Percentiles rank a stretch among this genome's conserved stretches.
Conservation (phyloP, 1,140 invertebrate species). For the Atta texana region DNA sequence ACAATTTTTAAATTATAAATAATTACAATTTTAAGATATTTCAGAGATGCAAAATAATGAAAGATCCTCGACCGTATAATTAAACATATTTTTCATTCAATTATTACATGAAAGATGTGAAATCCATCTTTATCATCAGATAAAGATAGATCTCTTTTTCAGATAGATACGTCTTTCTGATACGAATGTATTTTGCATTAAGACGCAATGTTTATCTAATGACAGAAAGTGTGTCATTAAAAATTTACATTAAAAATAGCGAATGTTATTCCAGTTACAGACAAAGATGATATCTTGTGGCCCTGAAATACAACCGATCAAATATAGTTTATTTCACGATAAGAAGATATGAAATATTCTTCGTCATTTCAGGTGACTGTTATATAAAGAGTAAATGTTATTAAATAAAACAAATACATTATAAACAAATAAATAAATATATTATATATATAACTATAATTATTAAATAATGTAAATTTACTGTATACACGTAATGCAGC, state of each 20-base stretch:
- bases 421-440: neutral
- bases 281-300: conserved; percentile 10
- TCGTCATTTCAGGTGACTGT: neutral
- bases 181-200: neutral
- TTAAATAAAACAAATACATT: neutral
- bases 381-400: neutral
- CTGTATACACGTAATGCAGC: neutral
- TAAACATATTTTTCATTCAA: neutral
- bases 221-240: conserved; percentile 4
- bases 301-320: conserved; percentile 20
- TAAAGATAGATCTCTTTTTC: neutral
- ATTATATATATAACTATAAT: too few relatives aligned
- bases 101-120: neutral
- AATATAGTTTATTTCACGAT: conserved; percentile 28
- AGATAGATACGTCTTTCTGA: neutral
- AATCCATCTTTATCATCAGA: neutral
- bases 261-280: conserved; percentile 15
- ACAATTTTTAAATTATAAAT: neutral
- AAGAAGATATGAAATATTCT: conserved; percentile 40
- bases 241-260: conserved; percentile 14
- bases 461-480: too few relatives aligned
- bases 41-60: neutral
- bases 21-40: neutral
- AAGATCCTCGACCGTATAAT: neutral
- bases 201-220: conserved; percentile 18